Evolutionary conservation across 1,140 invertebrate species (phyloP), one percentile per base, ranked within the genome.

Genomic region (Megalopta genalis): DNA sequence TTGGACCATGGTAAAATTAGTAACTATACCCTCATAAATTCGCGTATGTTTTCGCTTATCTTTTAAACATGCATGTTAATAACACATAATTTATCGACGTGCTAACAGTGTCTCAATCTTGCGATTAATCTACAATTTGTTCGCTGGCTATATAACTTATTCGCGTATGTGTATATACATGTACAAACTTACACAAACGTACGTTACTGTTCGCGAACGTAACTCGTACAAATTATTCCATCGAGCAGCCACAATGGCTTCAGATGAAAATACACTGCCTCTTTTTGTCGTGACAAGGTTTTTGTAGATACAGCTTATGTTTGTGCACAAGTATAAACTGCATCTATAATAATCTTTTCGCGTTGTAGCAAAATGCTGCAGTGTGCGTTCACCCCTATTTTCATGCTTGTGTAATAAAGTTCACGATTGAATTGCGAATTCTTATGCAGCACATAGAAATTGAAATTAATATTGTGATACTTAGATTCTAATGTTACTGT

Each of bases 151-250:
- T 76, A 25, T 66, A 49, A 25, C n/a, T 21, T 37, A 25, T 49
- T 5, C 27, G 9, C 3, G 10, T 69, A 60, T 16, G 1, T 71
- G 66, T 65, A 69, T 81, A 77, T 39, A 84, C 42, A 74, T 85
- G 46, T 72, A 84, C 49, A 46, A 46, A 46, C 42, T 46, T 46
- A 12, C 42, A 46, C 49, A 85, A 84, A 77, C 62, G n/a, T 70
- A 62, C 75, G 81, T 82, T 81, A 70, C 78, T 86, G 66, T 82
- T 83, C 57, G 46, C 21, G 46, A 76, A 81, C 57, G 80, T 69
- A 65, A 76, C 42, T 39, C 39, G 52, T 83, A 84, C 59, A 81
- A 84, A 81, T 84, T 74, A n/a, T 16, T 65, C 27, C 16, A 14
- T 25, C 18, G 23, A 74, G 25, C 25, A 12, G 10, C n/a, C 70